Evolutionary conservation across 2,113 vertebrate genomes (phyloP).

Genomic region (Rhombomys opimus): DNA sequence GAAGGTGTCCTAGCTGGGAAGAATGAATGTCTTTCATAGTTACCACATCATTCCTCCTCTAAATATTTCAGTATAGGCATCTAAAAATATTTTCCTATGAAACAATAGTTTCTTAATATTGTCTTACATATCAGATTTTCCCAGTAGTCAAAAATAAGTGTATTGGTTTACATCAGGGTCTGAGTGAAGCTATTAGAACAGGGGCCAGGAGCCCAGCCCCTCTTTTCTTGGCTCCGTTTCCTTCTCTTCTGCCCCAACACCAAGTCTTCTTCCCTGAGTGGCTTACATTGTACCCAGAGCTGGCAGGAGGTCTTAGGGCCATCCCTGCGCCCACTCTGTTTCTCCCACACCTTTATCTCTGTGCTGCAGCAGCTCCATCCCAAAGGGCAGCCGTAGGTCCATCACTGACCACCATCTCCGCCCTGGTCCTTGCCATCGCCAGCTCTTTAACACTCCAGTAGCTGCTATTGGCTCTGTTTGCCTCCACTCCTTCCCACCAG

Average conservation of each 20-base stretch:
- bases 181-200: background rate
- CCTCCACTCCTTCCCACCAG: background rate
- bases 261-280: background rate
- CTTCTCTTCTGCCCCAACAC: background rate
- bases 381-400: background rate
- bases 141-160: background rate
- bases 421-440: background rate
- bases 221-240: background rate
- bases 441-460: background rate
- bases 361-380: background rate
- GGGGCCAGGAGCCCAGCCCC: background rate
- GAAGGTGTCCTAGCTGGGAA: slow-evolving; percentile 6
- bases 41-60: background rate
- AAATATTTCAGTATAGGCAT: background rate
- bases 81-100: slow-evolving; percentile 53
- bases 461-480: background rate
- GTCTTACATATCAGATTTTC: background rate
- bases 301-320: background rate
- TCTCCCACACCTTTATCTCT: background rate
- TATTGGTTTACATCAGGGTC: background rate
- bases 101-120: slow-evolving; percentile 41
- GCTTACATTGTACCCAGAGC: background rate
- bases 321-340: background rate
- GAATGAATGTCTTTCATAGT: background rate
- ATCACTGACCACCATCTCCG: background rate